Percentiles rank a stretch among this genome's conserved stretches.
Conservation (phyloP, 2,113 vertebrate species). For the Columba livia region DNA sequence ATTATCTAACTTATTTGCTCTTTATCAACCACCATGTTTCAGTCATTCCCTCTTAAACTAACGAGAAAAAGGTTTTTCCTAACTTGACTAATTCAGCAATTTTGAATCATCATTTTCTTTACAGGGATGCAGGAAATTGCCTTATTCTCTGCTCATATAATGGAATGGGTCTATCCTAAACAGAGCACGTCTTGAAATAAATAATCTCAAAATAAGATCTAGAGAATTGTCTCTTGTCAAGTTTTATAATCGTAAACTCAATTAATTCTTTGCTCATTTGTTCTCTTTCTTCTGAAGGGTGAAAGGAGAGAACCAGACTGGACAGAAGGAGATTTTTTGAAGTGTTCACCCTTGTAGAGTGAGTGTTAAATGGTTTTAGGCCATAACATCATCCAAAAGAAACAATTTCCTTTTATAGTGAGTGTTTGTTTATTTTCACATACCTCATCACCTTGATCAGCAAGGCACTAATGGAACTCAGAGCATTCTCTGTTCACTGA, state of each 20-base stretch:
- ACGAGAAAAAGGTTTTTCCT: background rate
- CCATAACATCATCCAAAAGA: background rate
- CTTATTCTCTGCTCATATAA: background rate
- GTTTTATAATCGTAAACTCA: background rate
- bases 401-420: background rate
- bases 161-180: background rate
- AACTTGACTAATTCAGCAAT: background rate
- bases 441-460: slow-evolving; percentile 8
- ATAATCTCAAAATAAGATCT: background rate
- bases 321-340: background rate
- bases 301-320: background rate
- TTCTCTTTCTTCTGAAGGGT: background rate
- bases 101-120: background rate
- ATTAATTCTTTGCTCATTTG: background rate
- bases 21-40: background rate
- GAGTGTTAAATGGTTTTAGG: background rate
- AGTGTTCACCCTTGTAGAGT: background rate
- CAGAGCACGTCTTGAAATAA: background rate
- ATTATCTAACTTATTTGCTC: background rate
- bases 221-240: background rate
- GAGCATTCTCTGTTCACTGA: background rate
- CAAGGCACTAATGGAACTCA: background rate
- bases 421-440: slow-evolving; percentile 13
- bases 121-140: background rate
- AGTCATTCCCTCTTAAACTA: background rate